Evolutionary conservation across 2,113 vertebrate genomes (phyloP), one percentile per base, ranked within the genome.

Genomic region (Prolemur simus): DNA sequence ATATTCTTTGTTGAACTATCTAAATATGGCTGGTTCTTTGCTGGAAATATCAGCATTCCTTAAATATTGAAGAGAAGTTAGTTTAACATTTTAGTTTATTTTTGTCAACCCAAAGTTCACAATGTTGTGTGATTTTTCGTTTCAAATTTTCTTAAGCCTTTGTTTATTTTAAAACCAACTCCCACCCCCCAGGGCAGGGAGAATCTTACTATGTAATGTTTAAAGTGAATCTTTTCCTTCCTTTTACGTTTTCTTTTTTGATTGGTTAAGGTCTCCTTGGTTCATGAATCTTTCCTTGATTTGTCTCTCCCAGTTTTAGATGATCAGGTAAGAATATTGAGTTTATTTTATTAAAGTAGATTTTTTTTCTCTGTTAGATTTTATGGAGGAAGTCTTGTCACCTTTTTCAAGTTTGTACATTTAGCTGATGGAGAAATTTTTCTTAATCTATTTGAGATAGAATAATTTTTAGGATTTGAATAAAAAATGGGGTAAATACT

Each of bases 271-370:
- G 99, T 99, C 56, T 99, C 99, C 71, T 98, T 99, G 92, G 99
- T 99, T 74, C 99, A 98, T 20, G 99, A 99, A 97, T 98, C 99
- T 98, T 99, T 99, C 98, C 99, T 99, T 98, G 99, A 99, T 98
- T 99, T 99, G 93, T 99, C 99, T 0, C 99, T 99, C 71, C 99
- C 99, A 0, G 98, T 99, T 94, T 98, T 99, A 96, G 99, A 99
- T 97, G 99, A 98, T 95, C 98, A 99, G 99, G 99, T 99, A 99
- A 99, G 98, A 97, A 14, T 63, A 78, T 11, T 58, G 60, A 73
- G 8, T 91, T 94, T 84, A 68, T 83, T 95, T 95, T 93, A 74
- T 91, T 60, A 89, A 90, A 91, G n/a, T 87, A 76, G n/a, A 14
- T n/a, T 15, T 49, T 56, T 88, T 37, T 54, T 54, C 52, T 81